Conservation (phyloP, 1,140 invertebrate species). For the Rhizoglyphus robini region DNA sequence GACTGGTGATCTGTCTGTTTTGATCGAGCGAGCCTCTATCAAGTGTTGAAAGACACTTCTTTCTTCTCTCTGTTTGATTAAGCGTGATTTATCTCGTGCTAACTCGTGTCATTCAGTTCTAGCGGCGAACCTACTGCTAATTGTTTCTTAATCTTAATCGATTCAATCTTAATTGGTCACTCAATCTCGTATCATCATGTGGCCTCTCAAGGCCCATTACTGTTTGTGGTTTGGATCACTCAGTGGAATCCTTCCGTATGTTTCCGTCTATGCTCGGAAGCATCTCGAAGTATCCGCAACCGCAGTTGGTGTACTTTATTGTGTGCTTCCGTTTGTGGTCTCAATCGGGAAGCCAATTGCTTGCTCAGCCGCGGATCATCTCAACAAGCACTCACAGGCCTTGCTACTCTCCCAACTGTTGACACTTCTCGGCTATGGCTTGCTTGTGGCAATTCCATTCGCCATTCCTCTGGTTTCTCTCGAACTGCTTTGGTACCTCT, state of each 20-base stretch:
- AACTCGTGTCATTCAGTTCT: too few species aligned
- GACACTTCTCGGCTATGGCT: conserved; percentile 23
- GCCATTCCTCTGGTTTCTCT: background rate
- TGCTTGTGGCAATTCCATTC: conserved; percentile 5
- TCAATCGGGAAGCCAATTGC: conserved; percentile 31
- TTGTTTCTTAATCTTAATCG: too few species aligned
- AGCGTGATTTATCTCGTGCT: too few species aligned
- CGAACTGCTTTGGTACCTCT: conserved; percentile 11
- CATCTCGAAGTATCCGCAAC: conserved; percentile 29
- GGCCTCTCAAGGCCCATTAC: conserved; percentile 18
- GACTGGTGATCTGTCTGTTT: too few species aligned
- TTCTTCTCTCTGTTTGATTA: too few species aligned
- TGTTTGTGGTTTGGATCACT: conserved; percentile 24
- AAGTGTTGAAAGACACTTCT: too few species aligned
- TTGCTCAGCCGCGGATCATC: conserved; percentile 32
- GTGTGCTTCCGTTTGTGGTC: conserved; percentile 31
- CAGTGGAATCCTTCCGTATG: conserved; percentile 33
- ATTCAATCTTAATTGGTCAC: background rate
- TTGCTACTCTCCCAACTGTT: conserved; percentile 24
- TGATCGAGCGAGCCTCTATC: too few species aligned
- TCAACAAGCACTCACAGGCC: conserved; percentile 28
- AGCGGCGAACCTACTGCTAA: too few species aligned
- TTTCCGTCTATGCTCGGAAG: conserved; percentile 32
- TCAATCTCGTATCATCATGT: conserved; percentile 3
- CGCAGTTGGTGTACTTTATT: conserved; percentile 32